These are phyloP conservation scores for Notolabrus celidotus DNA, from an alignment of 2,797 vertebrate species.

Conservation along the genomic window DNA sequence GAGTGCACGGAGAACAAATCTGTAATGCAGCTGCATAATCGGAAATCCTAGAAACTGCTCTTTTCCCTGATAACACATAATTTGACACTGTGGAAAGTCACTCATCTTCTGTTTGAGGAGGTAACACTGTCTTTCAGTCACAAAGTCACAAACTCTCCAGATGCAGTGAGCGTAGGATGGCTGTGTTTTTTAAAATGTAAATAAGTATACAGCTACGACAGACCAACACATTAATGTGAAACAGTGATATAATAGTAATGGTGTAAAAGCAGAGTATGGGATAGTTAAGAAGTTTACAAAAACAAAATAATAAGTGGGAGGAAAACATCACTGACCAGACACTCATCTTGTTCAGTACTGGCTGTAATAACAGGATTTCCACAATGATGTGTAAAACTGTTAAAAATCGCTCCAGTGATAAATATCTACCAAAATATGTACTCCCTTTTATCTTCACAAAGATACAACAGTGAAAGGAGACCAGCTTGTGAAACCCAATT, in stretches of 20 bases:
- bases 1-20: conserved; percentile 33
- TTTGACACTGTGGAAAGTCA: conserved; percentile 19
- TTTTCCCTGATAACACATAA: conserved; percentile 17
- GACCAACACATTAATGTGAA: too few relatives aligned
- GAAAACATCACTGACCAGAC: not conserved
- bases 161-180: conserved; percentile 1
- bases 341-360: not conserved
- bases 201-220: not conserved
- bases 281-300: not conserved
- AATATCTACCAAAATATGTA: not conserved
- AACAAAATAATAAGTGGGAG: not conserved
- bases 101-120: not conserved
- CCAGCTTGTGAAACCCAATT: conserved; percentile 15
- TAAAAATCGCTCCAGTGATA: not conserved
- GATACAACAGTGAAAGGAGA: conserved; percentile 5
- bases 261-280: too few relatives aligned
- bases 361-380: not conserved
- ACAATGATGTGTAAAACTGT: not conserved
- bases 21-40: conserved; percentile 9
- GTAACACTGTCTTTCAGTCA: not conserved
- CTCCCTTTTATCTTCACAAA: conserved; percentile 22
- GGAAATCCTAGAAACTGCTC: conserved; percentile 4
- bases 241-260: too few relatives aligned
- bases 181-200: too few relatives aligned
- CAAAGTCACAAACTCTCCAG: conserved; percentile 2